These are phyloP conservation scores for Pycnonotus jocosus DNA, from an alignment of 2,113 vertebrate species.

Conservation along the genomic window DNA sequence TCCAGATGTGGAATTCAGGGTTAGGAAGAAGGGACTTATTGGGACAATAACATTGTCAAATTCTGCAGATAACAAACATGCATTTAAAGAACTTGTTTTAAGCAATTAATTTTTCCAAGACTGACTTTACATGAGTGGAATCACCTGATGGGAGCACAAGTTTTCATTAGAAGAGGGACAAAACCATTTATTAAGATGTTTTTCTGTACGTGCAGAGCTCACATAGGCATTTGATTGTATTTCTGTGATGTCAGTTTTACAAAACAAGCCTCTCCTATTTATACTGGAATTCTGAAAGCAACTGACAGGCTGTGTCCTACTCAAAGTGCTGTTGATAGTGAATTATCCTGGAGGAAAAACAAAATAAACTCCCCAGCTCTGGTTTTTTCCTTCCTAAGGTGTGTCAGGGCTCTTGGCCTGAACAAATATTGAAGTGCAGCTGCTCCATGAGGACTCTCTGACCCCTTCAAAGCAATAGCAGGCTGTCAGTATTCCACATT, in stretches of 20 bases:
- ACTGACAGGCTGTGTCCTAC: neutral
- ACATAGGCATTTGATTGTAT: fast-evolving
- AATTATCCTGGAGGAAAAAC: neutral
- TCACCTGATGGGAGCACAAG: neutral
- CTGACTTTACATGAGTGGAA: neutral
- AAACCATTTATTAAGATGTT: neutral
- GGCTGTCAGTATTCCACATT: neutral
- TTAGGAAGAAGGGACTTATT: neutral
- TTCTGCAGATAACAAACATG: neutral
- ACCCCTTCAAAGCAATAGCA: no score
- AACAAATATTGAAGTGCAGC: neutral
- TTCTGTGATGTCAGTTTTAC: neutral
- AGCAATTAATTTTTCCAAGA: neutral
- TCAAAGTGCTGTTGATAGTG: neutral
- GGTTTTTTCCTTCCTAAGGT: neutral
- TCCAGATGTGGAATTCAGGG: neutral
- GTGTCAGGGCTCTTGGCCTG: neutral
- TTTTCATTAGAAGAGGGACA: neutral
- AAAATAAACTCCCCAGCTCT: fast-evolving
- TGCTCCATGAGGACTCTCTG: neutral
- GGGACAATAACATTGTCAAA: neutral
- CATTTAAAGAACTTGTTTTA: neutral
- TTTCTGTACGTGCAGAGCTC: neutral
- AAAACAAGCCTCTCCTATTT: neutral
- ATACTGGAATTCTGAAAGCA: neutral